Percentiles rank a stretch among this genome's conserved stretches.
These are phyloP conservation scores for Bombus breviceps DNA, from an alignment of 1,140 invertebrate species.

Conservation along the genomic window DNA sequence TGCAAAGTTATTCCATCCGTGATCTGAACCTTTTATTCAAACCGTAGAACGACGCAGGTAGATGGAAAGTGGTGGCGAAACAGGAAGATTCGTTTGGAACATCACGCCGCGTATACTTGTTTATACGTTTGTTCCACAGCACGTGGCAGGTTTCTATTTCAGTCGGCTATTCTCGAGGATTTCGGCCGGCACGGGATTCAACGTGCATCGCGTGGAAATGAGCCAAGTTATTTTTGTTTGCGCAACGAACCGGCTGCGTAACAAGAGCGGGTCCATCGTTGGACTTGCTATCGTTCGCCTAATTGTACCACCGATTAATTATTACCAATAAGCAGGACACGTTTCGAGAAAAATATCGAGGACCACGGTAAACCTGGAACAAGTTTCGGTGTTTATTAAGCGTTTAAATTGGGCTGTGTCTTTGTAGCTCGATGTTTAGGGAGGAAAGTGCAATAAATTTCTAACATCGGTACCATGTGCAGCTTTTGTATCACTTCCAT, in stretches of 20 bases:
- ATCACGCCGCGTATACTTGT: conserved; percentile 20
- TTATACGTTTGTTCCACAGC: conserved; percentile 31
- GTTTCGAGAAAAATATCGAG: neutral
- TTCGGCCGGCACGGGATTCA: neutral
- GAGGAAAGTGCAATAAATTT: neutral
- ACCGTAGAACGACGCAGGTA: neutral
- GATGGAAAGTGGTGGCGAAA: conserved; percentile 1
- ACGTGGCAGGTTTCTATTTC: conserved; percentile 39
- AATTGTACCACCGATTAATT: conserved; percentile 33
- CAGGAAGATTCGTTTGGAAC: conserved; percentile 20
- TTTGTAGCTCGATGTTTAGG: too few species aligned
- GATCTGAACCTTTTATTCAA: neutral
- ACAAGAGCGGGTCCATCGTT: neutral
- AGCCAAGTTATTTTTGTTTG: conserved; percentile 38
- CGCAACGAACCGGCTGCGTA: conserved; percentile 2
- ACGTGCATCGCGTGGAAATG: conserved; percentile 31
- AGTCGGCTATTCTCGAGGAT: conserved; percentile 15
- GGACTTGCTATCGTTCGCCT: conserved; percentile 5
- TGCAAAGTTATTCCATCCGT: neutral
- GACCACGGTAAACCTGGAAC: neutral
- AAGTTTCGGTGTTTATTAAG: neutral
- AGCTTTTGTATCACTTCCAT: neutral
- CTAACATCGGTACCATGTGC: neutral
- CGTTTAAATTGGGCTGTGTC: neutral
- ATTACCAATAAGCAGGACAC: neutral